Evolutionary conservation across 2,888 invertebrate genomes (phyloP).

Genomic region (Proisotoma minuta): DNA sequence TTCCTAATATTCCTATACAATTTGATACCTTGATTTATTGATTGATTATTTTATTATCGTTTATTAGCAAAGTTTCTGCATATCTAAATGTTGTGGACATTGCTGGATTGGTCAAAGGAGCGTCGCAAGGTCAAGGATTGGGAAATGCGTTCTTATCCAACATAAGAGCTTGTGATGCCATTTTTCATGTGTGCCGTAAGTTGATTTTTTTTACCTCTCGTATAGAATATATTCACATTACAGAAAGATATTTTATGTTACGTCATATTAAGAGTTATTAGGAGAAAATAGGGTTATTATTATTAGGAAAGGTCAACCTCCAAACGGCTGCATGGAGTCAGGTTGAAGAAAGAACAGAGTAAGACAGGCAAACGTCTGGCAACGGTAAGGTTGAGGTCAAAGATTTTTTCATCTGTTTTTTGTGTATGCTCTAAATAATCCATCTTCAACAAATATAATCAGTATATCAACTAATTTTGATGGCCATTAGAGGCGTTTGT

Average conservation of each 20-base stretch:
- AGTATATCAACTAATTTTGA: too few relatives aligned
- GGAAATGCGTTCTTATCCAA: constrained; percentile 99
- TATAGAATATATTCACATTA: background rate
- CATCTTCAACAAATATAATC: too few relatives aligned
- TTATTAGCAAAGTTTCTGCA: constrained; percentile 88
- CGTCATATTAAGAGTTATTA: background rate
- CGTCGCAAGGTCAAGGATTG: constrained; percentile 85
- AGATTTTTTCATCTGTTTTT: too few relatives aligned
- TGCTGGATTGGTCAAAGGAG: constrained; percentile 96
- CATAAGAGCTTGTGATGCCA: constrained; percentile 96
- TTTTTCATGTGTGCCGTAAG: constrained; percentile 95
- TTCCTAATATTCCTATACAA: too few relatives aligned
- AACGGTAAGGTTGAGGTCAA: background rate
- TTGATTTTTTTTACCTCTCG: constrained; percentile 49
- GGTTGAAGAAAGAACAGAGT: too few relatives aligned
- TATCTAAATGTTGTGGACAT: constrained; percentile 97
- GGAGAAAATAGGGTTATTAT: background rate
- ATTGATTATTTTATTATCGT: constrained; percentile 3
- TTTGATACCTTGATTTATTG: background rate
- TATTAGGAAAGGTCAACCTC: constrained; percentile 14
- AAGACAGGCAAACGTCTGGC: constrained; percentile 9
- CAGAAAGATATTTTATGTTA: background rate
- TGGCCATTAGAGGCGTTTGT: too few relatives aligned
- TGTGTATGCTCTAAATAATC: too few relatives aligned
- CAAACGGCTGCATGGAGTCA: constrained; percentile 11